Conservation (phyloP, 1,140 invertebrate species). For the Charaxes varanes region DNA sequence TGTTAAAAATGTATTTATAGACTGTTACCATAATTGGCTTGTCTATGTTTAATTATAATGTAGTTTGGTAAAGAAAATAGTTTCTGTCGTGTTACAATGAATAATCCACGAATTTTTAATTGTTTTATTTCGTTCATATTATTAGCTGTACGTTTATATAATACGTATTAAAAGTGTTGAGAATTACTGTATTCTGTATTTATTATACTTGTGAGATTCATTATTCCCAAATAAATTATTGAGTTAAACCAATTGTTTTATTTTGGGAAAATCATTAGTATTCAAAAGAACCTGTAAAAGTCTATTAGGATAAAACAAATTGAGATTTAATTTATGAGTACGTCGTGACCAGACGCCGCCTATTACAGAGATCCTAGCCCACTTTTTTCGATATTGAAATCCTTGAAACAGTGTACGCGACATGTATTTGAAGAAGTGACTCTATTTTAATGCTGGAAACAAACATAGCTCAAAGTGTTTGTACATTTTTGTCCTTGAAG, state of each 20-base stretch:
- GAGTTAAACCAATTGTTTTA: constrained; percentile 42
- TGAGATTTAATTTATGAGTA: too few relatives aligned
- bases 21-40: constrained; percentile 37
- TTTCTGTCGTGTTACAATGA: constrained; percentile 20
- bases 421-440: not conserved
- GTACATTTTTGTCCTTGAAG: too few relatives aligned
- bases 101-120: constrained; percentile 10
- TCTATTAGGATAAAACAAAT: too few relatives aligned
- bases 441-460: too few relatives aligned
- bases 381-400: too few relatives aligned
- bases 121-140: constrained; percentile 28
- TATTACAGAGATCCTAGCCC: too few relatives aligned
- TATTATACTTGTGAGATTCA: constrained; percentile 57
- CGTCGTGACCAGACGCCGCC: too few relatives aligned
- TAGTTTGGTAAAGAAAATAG: constrained; percentile 15
- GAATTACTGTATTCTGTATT: constrained; percentile 60
- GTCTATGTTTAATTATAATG: constrained; percentile 22
- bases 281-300: too few relatives aligned
- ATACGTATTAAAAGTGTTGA: constrained; percentile 61
- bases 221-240: constrained; percentile 69
- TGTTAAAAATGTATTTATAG: constrained; percentile 60
- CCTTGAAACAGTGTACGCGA: too few relatives aligned
- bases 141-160: constrained; percentile 50
- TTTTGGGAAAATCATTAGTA: too few relatives aligned
- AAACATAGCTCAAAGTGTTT: too few relatives aligned